phyloP scores from a whole-genome alignment of 2,797 vertebrate genomes.

The Meriones psammophilus region DNA sequence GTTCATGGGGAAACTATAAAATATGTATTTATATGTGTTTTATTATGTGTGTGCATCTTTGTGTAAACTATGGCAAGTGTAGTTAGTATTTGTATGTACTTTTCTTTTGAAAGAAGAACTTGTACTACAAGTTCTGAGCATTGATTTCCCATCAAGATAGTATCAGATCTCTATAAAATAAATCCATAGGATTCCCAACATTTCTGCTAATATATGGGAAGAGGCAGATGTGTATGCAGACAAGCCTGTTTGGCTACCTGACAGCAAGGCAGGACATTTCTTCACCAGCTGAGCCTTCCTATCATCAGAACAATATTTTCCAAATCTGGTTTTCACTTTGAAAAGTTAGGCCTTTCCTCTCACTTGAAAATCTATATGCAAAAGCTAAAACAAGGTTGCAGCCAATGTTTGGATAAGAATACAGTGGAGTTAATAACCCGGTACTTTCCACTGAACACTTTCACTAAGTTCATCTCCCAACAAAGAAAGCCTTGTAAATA shows the following conservation, averaged over 20 bases:
- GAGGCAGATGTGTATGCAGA: too few species aligned
- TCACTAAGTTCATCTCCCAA: not conserved
- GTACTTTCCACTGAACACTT: not conserved
- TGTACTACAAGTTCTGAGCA: not conserved
- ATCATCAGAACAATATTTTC: not conserved
- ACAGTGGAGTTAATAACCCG: not conserved
- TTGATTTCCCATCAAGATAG: not conserved
- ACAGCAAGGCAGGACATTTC: not conserved
- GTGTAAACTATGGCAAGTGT: not conserved
- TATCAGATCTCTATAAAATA: not conserved
- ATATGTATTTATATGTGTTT: not conserved
- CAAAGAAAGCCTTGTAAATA: not conserved
- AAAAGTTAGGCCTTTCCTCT: not conserved
- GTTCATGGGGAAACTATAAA: not conserved
- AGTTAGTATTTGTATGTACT: not conserved
- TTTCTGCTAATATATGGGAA: not conserved
- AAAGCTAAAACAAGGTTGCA: not conserved
- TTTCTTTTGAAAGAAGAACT: not conserved
- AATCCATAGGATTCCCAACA: not conserved
- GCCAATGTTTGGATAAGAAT: not conserved
- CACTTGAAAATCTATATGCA: not conserved
- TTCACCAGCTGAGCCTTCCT: not conserved
- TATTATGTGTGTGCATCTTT: not conserved
- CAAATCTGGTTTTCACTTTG: not conserved
- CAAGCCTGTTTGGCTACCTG: fast-evolving